phyloP scores from a whole-genome alignment of 2,113 vertebrate genomes.

The Pagrus major region DNA sequence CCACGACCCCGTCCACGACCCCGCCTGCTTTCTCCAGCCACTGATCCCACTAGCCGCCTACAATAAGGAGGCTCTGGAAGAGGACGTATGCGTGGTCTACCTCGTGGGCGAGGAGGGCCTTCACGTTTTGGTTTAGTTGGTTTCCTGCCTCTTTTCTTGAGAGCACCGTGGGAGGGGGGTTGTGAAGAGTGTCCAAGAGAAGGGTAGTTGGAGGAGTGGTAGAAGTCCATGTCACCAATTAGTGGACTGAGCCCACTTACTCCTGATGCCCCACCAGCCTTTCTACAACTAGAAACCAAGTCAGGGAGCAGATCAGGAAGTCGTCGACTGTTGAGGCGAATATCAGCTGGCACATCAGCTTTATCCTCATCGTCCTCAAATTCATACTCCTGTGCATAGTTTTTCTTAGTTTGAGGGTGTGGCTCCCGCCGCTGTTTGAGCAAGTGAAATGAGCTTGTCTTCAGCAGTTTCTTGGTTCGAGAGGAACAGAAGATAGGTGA shows the following conservation, averaged over 20 bases:
- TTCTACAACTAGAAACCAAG: constrained; percentile 92
- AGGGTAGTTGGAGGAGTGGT: constrained; percentile 83
- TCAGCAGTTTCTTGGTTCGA: constrained; percentile 92
- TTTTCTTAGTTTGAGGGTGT: constrained; percentile 84
- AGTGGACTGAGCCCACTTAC: constrained; percentile 85
- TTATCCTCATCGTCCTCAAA: constrained; percentile 94
- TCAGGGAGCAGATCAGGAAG: constrained; percentile 89
- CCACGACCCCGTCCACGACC: constrained; percentile 81
- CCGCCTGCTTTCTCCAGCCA: constrained; percentile 72
- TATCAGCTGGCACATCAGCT: constrained; percentile 91
- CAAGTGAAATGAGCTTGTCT: constrained; percentile 92
- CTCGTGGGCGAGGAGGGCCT: constrained; percentile 90
- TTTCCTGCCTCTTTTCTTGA: constrained; percentile 91
- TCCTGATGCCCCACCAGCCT: constrained; percentile 68
- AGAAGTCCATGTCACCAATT: constrained; percentile 91
- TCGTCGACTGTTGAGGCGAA: constrained; percentile 91
- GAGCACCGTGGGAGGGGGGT: constrained; percentile 77
- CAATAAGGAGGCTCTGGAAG: constrained; percentile 86
- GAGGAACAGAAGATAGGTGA: constrained; percentile 92
- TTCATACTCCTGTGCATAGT: constrained; percentile 93
- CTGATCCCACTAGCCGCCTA: constrained; percentile 80
- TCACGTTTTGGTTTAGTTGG: constrained; percentile 93
- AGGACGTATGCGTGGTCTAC: constrained; percentile 90
- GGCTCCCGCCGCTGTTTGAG: constrained; percentile 90
- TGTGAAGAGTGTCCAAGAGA: constrained; percentile 80